Evolutionary conservation across 2,797 vertebrate species (phyloP), one percentile per base, ranked within the genome.

Genomic region (Micrastur ruficollis): DNA sequence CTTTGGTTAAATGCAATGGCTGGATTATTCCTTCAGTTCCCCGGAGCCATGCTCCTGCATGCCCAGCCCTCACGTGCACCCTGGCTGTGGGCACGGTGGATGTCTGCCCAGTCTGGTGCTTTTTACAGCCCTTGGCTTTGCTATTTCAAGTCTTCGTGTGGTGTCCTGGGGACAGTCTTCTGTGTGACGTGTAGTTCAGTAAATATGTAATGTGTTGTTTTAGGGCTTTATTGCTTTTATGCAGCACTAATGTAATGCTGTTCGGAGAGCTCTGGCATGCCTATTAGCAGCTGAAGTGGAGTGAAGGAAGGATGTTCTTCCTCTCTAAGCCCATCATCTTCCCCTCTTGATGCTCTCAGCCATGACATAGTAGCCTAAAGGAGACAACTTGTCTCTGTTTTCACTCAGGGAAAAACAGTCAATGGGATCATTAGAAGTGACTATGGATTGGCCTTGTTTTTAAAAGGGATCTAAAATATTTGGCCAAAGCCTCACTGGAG

Each of bases 331-430:
- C 56, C 81, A 87, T 97, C 67, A 34, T 78, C 93, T 93, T 96
- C 78, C 81, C 86, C 75, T 85, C 67, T 90, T 78, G 92, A 89
- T 96, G 92, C 84, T 97, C 84, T 96, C 86, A 93, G 92, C 84
- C 55, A 40, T 87, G 93, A 86, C 89, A 50, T 65, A 96, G 86
- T 90, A 81, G 72, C 63, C 63, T 93, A 65, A 90, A 93, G 89
- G 93, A 95, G 92, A 80, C 90, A 95, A 74, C 90, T 92, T 89
- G 72, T 96, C 92, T 95, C 92, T 95, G 61, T 85, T 93, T 94
- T 84, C 83, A 66, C 81, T 89, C 67, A 10, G 53, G 55, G 67
- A 55, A 70, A 79, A 95, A 27, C 78, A 94, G 89, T 80, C 92
- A 85, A 32, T 87, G 75, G 44, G 63, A 71, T 93, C 12, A 5